Conservation (phyloP, 2,888 invertebrate species). For the Tenthredo notha region DNA sequence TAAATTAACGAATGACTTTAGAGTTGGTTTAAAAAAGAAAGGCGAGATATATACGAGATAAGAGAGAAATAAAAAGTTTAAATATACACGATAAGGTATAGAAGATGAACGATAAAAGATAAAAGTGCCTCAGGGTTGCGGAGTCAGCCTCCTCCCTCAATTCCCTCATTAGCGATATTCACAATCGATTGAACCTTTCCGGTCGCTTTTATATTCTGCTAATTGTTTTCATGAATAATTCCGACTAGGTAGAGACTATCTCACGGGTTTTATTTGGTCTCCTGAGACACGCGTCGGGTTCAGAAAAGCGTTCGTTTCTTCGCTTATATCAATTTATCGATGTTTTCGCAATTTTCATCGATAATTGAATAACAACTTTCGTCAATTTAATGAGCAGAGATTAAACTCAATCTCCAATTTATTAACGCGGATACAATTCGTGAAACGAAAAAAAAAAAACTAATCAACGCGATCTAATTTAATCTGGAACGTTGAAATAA, state of each 20-base stretch:
- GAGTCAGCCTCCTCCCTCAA: not conserved
- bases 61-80: not conserved
- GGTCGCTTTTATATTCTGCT: slow-evolving; percentile 50
- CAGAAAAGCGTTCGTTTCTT: not conserved
- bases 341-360: not conserved
- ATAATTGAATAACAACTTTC: slow-evolving; percentile 25
- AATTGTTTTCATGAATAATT: slow-evolving; percentile 54
- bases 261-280: slow-evolving; percentile 26
- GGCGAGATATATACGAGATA: slow-evolving; percentile 59
- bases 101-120: slow-evolving; percentile 45
- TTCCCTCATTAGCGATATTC: slow-evolving; percentile 53
- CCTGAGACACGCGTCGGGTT: slow-evolving; percentile 35
- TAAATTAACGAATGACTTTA: slow-evolving; percentile 67
- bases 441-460: not conserved
- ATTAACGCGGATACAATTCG: not conserved
- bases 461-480: not conserved
- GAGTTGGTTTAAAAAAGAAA: slow-evolving; percentile 64
- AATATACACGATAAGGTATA: slow-evolving; percentile 20
- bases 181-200: slow-evolving; percentile 53
- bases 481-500: no score
- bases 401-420: not conserved
- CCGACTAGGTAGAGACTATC: slow-evolving; percentile 50
- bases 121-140: slow-evolving; percentile 44
- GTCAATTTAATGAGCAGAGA: not conserved
- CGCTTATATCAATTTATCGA: not conserved